Percentiles rank a stretch among this genome's conserved stretches.
Evolutionary conservation across 2,797 vertebrate genomes (phyloP).

Genomic region (Tiaroga cobitis): DNA sequence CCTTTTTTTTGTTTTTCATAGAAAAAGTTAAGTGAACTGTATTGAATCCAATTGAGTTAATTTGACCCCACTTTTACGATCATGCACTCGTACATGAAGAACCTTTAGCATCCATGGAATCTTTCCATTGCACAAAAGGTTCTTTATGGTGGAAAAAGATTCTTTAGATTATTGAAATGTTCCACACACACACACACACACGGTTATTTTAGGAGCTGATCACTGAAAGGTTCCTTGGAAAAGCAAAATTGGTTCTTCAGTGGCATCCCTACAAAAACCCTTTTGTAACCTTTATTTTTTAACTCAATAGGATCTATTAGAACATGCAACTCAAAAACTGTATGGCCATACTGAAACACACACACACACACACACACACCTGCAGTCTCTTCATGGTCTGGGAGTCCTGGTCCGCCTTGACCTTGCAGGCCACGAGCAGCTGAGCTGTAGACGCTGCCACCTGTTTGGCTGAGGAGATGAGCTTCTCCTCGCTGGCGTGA

Average conservation of each 20-base stretch:
- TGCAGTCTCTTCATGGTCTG: constrained; percentile 90
- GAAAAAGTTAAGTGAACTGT: too few relatives aligned
- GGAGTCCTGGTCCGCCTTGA: constrained; percentile 89
- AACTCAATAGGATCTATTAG: neutral
- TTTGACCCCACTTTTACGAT: neutral
- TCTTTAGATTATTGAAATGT: neutral
- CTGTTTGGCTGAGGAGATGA: constrained; percentile 88
- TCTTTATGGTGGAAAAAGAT: neutral
- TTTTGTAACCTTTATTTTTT: neutral
- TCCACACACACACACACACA: neutral
- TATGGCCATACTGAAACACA: neutral
- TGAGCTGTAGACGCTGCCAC: constrained; percentile 87
- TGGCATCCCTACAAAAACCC: neutral
- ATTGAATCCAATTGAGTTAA: neutral
- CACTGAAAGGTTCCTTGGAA: neutral
- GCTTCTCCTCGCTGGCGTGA: constrained; percentile 87
- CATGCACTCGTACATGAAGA: neutral
- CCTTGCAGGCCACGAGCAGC: constrained; percentile 89
- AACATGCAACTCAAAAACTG: neutral
- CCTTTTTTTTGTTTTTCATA: neutral
- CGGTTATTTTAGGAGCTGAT: neutral
- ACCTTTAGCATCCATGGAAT: neutral
- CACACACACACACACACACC: constrained; percentile 68
- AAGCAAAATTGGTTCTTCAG: neutral
- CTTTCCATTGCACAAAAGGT: neutral